Evolutionary conservation across 2,797 vertebrate genomes (phyloP), one percentile per base, ranked within the genome.

Genomic region (Garrulus glandarius): DNA sequence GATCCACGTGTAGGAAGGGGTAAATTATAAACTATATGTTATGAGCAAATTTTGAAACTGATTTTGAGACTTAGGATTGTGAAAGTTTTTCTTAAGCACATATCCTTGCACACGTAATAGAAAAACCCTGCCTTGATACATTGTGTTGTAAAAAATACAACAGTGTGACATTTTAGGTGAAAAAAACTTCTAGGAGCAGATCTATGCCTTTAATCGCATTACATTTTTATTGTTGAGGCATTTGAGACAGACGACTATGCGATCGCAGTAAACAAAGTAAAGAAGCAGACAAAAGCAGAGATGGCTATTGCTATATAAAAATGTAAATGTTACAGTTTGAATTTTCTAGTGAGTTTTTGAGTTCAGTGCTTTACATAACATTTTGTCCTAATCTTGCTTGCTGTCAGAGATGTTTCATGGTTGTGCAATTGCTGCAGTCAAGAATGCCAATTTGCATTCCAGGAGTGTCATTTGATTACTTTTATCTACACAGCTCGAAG

Each of bases 361-460:
- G 97, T 98, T 98, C 97, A 97, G 93, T 97, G 97, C 97, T 98
- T 98, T 98, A 98, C 98, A 97, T 98, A 98, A 98, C 98, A 98
- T 98, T 98, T 98, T 98, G 98, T 98, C 97, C 98, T 98, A 98
- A 98, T 98, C 98, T 98, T 98, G 97, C 98, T 98, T 97, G 97
- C 97, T 98, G 98, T 98, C 98, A 97, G 98, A 97, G 98, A 98
- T 98, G 98, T 98, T 99, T 98, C 98, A 98, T 98, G 98, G 98
- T 98, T 98, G 98, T 98, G 98, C 97, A 98, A 98, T 97, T 98
- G 97, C 98, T 97, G 96, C 97, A 98, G 98, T 98, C 97, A 98
- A 98, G 98, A 99, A 98, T 98, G 98, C 98, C 98, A 99, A 98
- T 99, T 99, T 99, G 98, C 98, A 99, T 99, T 99, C 98, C 99